phyloP scores from a whole-genome alignment of 2,888 invertebrate genomes.

The Lumbricus terrestris region DNA sequence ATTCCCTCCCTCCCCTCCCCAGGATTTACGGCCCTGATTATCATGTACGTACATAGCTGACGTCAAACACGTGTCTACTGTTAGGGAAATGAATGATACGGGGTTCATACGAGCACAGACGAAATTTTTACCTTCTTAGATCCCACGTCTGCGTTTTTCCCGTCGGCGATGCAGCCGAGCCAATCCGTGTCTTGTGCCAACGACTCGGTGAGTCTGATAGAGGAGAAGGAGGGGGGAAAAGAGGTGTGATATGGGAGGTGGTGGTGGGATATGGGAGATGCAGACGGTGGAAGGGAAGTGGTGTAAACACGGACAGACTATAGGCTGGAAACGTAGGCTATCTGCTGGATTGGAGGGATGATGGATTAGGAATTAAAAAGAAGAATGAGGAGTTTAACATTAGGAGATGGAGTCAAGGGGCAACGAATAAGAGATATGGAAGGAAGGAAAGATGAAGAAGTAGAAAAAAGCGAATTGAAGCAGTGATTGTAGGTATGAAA shows the following conservation, averaged over 20 bases:
- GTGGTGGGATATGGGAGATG: too few relatives aligned
- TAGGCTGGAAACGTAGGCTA: too few relatives aligned
- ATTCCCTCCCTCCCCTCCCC: too few relatives aligned
- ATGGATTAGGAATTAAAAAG: neutral
- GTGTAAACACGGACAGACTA: too few relatives aligned
- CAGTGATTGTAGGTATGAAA: neutral
- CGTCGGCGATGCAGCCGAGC: too few relatives aligned
- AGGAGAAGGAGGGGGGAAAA: neutral
- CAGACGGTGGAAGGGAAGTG: too few relatives aligned
- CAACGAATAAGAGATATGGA: too few relatives aligned
- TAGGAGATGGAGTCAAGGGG: neutral
- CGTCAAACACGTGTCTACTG: neutral
- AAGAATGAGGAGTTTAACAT: neutral
- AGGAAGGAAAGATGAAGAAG: neutral
- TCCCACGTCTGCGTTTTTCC: neutral
- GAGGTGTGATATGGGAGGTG: neutral
- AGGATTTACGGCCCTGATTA: too few relatives aligned
- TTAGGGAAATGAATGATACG: neutral
- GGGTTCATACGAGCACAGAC: neutral
- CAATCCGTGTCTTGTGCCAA: too few relatives aligned
- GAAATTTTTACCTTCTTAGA: neutral
- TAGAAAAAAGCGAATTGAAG: too few relatives aligned
- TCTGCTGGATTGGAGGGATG: neutral
- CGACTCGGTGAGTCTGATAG: too few relatives aligned
- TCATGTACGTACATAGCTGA: neutral